Percentiles rank a stretch among this genome's conserved stretches.
These are phyloP conservation scores for Cydia strobilella DNA, from an alignment of 1,140 invertebrate species.

Conservation along the genomic window DNA sequence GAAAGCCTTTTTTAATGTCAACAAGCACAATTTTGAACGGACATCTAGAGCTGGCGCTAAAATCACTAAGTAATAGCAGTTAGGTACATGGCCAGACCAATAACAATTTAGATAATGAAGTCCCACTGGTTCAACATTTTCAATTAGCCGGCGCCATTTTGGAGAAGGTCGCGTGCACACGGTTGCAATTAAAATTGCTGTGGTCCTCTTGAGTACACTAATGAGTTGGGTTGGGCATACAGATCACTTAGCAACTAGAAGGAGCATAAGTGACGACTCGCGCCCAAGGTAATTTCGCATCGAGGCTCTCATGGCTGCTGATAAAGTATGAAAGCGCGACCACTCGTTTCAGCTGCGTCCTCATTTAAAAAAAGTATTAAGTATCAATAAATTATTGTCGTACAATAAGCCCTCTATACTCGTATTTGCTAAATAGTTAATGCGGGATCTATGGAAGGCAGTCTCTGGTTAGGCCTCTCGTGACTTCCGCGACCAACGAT, in stretches of 20 bases:
- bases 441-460: not conserved
- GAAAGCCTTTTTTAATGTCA: not conserved
- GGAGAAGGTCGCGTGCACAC: constrained; percentile 26
- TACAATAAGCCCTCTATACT: no score
- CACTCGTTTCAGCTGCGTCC: no score
- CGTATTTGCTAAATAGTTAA: no score
- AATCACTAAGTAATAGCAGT: not conserved
- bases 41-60: not conserved
- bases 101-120: constrained; percentile 20
- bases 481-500: constrained; percentile 41
- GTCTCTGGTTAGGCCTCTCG: constrained; percentile 33
- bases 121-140: not conserved
- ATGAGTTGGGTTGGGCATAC: constrained; percentile 50
- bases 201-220: constrained; percentile 64
- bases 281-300: not conserved
- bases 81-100: constrained; percentile 7
- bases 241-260: not conserved
- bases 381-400: no score
- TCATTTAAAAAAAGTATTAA: no score
- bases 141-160: not conserved
- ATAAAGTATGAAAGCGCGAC: not conserved
- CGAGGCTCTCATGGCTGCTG: not conserved
- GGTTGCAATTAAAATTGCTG: constrained; percentile 64
- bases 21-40: constrained; percentile 14
- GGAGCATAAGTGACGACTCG: not conserved